Evolutionary conservation across 1,140 invertebrate species (phyloP), one percentile per base, ranked within the genome.

Genomic region (Ceratina australensis): DNA sequence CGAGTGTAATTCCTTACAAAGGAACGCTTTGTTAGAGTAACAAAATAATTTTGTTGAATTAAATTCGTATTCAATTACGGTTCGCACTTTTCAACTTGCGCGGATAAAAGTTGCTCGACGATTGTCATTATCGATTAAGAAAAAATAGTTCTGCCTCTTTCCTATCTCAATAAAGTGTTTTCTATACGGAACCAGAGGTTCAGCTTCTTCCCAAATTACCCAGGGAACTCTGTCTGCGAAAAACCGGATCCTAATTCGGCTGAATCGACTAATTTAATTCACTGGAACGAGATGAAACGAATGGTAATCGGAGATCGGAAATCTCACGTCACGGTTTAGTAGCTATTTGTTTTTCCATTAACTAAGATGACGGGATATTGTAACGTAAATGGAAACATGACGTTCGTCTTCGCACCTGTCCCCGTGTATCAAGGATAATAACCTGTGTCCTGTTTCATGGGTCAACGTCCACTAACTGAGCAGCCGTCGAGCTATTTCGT

Each of bases 391-490:
- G 56, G n/a, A 18, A 24, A 61, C 72, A 15, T 33, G 56, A 47
- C 20, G 56, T 77, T 63, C 22, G 59, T 71, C 75, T 63, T 54
- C 49, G 47, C 59, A 26, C 18, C 67, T 33, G 49, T 1, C 54
- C 18, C 15, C 5, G n/a, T 68, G n/a, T 28, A 52, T 10, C 42
- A 1, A 42, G 20, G 20, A 61, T 20, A 57, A 69, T 60, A 63
- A 33, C 57, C 66, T 56, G 26, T 64, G 66, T 77, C 75, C 67
- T 63, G 59, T 71, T 71, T 71, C 67, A 71, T 63, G 66, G 67
- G 52, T 71, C 59, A 63, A 54, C 67, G 75, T 77, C 49, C 57
- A 69, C 75, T 71, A 77, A 77, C 66, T 50, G 42, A 63, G 66
- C 66, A 50, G 4, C 26, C 57, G 20, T 24, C 74, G 57, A 33